Base-by-base conservation (phyloP, 2,113 vertebrate species). In the Delphinus delphis region DNA sequence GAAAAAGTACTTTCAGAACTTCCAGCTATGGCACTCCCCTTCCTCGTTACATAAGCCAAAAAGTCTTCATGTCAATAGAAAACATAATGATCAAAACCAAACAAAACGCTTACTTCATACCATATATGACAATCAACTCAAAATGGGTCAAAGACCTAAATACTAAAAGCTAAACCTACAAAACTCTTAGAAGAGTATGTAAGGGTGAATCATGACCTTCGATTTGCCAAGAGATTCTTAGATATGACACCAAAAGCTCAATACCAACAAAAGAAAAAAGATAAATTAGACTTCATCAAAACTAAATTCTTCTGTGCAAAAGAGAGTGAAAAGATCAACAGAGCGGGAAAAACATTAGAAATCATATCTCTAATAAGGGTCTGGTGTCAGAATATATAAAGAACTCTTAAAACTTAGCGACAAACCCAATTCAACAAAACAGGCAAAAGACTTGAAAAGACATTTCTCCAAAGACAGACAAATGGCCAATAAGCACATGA, bases 251-350 rank as follows among this genome's bases (percentile, higher is more conserved):
- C 33, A 84, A 87, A 85, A 94, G 67, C 12, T 67, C 81, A 58
- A 0, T 62, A 95, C 11, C 33, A 70, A 47, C 50, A 41, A 79
- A 71, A n/a, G 44, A 44, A 73, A 47, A 36, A 76, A 68, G 13
- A 55, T 60, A 58, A 76, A 85, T 8, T 85, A n/a, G 28, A 92
- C 47, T 81, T 60, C n/a, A 92, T n/a, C 31, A 84, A 92, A 96
- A 94, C 23, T 93, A 65, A 90, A 81, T 70, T 62, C 23, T 73
- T 86, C 47, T 68, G 50, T 74, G 38, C 83, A 84, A 47, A 93
- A 90, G 14, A 90, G 21, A 41, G 26, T 18, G 50, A 31, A 87
- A 63, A 93, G 76, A 53, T 33, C 11, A 50, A 47, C 5, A 60
- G 80, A 80, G 55, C 55, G 17, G 26, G 58, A 73, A 60, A 94